Evolutionary conservation across 2,797 vertebrate species (phyloP), one percentile per base, ranked within the genome.

Genomic region (Scarus forsteni): DNA sequence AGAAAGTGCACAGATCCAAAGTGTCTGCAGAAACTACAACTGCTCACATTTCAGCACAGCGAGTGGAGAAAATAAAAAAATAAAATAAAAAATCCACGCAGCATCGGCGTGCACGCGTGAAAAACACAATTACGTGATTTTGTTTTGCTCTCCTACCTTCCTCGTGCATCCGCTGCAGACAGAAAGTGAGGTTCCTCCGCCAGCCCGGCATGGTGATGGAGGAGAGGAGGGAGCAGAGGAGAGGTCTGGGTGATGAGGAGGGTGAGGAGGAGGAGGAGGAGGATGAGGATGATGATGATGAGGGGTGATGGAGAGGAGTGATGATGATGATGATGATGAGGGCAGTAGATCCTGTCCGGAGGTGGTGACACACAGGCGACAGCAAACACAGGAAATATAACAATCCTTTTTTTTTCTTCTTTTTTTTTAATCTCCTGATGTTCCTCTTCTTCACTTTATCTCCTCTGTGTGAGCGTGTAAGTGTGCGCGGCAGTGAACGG

Each of bases 81-180:
- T 2, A 27, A 27, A n/a, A n/a, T n/a, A 44, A n/a, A 27, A 57
- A 50, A 15, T 7, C 7, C 13, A 34, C 54, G 27, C 44, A 10
- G 10, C 18, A 10, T 36, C 56, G 19, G 50, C 71, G 46, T 43
- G 45, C 55, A 15, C 10, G 38, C 57, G 35, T 67, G 36, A 53
- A 36, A 77, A 45, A 73, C 76, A 43, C 58, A 3, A 5, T 6
- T 0, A 44, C 27, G 4, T 27, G 27, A 27, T 27, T 77, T 74
- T 70, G 72, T 73, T 85, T 70, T 68, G 63, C 38, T 61, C 16
- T 76, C 96, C 92, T 95, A 97, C 97, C 96, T 89, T 98, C 96
- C 81, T 97, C 96, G 73, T 96, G 95, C 93, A 97, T 94, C 86
- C 96, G 94, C 94, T 96, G 97, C 94, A 98, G 93, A 83, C 97